phyloP scores from a whole-genome alignment of 2,888 invertebrate species.

The Cremastinae sp. region DNA sequence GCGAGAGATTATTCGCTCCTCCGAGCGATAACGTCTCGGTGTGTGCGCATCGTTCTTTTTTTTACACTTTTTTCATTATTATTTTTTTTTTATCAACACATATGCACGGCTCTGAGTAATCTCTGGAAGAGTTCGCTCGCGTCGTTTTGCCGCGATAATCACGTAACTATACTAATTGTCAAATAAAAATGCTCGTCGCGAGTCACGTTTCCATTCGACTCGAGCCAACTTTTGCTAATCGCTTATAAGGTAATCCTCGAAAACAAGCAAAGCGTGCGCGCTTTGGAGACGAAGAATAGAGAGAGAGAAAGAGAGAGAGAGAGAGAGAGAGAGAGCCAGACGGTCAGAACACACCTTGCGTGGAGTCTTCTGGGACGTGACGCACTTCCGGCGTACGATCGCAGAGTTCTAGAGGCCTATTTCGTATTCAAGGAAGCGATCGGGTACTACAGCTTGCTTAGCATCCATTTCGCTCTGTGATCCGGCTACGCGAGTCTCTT shows the following conservation, averaged over 20 bases:
- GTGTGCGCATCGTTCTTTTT: neutral
- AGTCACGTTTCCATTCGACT: constrained; percentile 42
- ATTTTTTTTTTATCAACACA: neutral
- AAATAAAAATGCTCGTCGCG: constrained; percentile 43
- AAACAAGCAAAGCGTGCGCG: constrained; percentile 39
- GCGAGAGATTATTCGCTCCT: constrained; percentile 26
- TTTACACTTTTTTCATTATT: neutral
- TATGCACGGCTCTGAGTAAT: neutral
- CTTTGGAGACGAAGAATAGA: neutral
- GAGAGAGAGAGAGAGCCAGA: constrained; percentile 26
- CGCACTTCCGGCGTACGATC: constrained; percentile 77
- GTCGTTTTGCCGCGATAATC: constrained; percentile 24
- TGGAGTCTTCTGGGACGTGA: constrained; percentile 71
- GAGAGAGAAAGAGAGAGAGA: constrained; percentile 38
- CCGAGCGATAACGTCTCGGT: constrained; percentile 12
- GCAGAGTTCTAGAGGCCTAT: constrained; percentile 49
- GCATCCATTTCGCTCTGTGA: constrained; percentile 75
- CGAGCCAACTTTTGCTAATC: constrained; percentile 48
- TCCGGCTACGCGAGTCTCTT: constrained; percentile 31
- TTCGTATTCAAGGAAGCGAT: constrained; percentile 79
- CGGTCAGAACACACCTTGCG: constrained; percentile 62
- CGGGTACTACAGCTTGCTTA: constrained; percentile 79
- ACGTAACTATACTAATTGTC: constrained; percentile 52
- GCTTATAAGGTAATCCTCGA: constrained; percentile 55
- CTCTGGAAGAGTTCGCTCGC: constrained; percentile 6